Evolutionary conservation across 2,113 vertebrate species (phyloP).

Genomic region (Bufo bufo): DNA sequence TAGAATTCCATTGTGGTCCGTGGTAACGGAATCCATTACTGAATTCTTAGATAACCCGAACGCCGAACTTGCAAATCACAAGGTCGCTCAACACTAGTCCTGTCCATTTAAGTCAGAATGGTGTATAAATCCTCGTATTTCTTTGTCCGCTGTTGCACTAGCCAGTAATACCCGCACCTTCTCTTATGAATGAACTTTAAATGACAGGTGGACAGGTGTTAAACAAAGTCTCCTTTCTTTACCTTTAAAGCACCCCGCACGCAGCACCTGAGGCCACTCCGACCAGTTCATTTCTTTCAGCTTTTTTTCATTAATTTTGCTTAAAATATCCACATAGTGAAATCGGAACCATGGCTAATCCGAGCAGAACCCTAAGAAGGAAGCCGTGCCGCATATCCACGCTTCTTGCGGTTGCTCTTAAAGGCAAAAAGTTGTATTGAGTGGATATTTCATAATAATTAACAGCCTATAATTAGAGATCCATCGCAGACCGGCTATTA

Average conservation of each 20-base stretch:
- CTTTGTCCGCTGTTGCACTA: neutral
- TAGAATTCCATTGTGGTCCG: too few species aligned
- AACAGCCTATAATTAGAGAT: neutral
- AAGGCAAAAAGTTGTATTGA: neutral
- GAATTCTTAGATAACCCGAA: too few species aligned
- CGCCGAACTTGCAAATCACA: too few species aligned
- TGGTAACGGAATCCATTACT: too few species aligned
- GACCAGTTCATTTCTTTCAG: constrained; percentile 83
- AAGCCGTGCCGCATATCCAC: neutral
- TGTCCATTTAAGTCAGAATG: neutral
- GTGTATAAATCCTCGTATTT: neutral
- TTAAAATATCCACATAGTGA: constrained; percentile 69
- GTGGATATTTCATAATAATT: neutral
- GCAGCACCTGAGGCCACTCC: constrained; percentile 68
- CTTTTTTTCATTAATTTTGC: constrained; percentile 75
- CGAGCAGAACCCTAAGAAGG: constrained; percentile 10
- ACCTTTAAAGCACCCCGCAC: constrained; percentile 67
- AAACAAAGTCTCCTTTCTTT: constrained; percentile 67
- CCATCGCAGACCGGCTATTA: neutral
- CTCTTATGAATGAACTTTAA: constrained; percentile 64
- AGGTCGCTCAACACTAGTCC: too few species aligned
- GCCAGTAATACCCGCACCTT: constrained; percentile 39
- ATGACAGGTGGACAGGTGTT: constrained; percentile 76
- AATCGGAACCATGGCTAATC: constrained; percentile 63
- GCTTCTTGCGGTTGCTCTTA: neutral